Evolutionary conservation across 37 sponge, comb jelly and placozoan species (phyloP).

Genomic region (Hexactinellida sp.): DNA sequence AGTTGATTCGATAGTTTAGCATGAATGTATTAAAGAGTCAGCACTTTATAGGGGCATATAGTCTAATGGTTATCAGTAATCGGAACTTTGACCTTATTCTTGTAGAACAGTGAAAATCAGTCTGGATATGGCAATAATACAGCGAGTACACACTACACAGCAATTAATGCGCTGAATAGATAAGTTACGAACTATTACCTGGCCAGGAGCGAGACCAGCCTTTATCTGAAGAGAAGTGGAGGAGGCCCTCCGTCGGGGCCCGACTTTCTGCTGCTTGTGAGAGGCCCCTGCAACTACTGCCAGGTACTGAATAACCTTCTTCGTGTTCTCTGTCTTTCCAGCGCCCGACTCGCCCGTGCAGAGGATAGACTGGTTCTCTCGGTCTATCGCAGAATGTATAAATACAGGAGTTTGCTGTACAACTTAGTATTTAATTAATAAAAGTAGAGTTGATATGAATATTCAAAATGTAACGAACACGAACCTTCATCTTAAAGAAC

Average conservation of each 20-base stretch:
- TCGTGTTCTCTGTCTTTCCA: conserved; percentile 94
- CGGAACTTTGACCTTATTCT: too few relatives aligned
- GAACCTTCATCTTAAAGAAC: too few relatives aligned
- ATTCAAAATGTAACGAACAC: not conserved
- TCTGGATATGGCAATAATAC: too few relatives aligned
- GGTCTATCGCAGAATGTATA: conserved; percentile 34
- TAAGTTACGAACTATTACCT: conserved; percentile 27
- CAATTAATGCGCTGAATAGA: too few relatives aligned
- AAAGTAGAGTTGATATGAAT: too few relatives aligned
- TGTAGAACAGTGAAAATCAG: too few relatives aligned
- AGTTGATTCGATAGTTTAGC: too few relatives aligned
- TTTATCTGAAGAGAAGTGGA: conserved; percentile 42
- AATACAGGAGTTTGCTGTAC: not conserved
- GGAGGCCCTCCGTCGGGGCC: conserved; percentile 34
- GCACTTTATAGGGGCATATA: too few relatives aligned
- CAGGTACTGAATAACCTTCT: conserved; percentile 93
- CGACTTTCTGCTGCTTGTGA: conserved; percentile 5
- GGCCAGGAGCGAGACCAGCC: conserved; percentile 42
- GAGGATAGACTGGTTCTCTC: conserved; percentile 95
- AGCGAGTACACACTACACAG: too few relatives aligned
- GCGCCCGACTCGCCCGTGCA: conserved; percentile 98
- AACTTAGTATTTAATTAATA: not conserved
- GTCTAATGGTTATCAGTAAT: too few relatives aligned
- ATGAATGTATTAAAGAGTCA: too few relatives aligned
- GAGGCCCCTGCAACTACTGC: conserved; percentile 48